A percentile compares a stretch with the other conserved stretches of the same genome.
phyloP scores from a whole-genome alignment of 2,888 invertebrate genomes.

The Eristalis pertinax region DNA sequence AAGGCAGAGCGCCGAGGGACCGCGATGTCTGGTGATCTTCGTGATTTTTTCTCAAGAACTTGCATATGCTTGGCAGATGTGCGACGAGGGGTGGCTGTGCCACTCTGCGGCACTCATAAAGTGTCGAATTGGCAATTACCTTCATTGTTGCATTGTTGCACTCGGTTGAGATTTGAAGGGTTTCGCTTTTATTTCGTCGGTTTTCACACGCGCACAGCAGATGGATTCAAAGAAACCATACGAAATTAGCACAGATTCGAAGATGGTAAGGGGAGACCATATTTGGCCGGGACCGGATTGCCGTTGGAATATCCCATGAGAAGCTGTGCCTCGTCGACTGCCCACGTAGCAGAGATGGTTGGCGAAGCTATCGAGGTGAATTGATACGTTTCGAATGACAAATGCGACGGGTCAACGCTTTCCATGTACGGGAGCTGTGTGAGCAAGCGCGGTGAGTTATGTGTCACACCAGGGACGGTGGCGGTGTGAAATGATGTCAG shows the following conservation, averaged over 20 bases:
- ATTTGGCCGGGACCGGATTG: conserved; percentile 35
- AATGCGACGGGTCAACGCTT: conserved; percentile 50
- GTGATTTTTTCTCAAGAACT: conserved; percentile 55
- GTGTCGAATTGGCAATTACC: conserved; percentile 45
- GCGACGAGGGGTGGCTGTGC: conserved; percentile 28
- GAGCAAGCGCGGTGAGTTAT: neutral
- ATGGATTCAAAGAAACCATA: conserved; percentile 23
- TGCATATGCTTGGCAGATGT: conserved; percentile 65
- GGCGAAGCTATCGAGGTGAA: conserved; percentile 27
- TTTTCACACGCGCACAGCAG: conserved; percentile 22
- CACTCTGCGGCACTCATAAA: conserved; percentile 14
- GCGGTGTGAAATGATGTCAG: neutral
- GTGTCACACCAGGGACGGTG: neutral
- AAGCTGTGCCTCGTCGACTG: neutral
- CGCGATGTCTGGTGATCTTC: conserved; percentile 8
- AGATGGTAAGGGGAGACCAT: conserved; percentile 46
- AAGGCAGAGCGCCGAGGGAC: conserved; percentile 19
- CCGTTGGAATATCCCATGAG: conserved; percentile 51
- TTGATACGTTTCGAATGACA: conserved; percentile 48
- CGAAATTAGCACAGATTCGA: conserved; percentile 38
- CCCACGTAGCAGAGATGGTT: conserved; percentile 47
- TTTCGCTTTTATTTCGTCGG: neutral
- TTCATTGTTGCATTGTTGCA: conserved; percentile 26
- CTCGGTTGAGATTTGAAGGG: conserved; percentile 28
- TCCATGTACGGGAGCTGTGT: conserved; percentile 12